Evolutionary conservation across 1,140 invertebrate species (phyloP).

Genomic region (Drosophila leontia): DNA sequence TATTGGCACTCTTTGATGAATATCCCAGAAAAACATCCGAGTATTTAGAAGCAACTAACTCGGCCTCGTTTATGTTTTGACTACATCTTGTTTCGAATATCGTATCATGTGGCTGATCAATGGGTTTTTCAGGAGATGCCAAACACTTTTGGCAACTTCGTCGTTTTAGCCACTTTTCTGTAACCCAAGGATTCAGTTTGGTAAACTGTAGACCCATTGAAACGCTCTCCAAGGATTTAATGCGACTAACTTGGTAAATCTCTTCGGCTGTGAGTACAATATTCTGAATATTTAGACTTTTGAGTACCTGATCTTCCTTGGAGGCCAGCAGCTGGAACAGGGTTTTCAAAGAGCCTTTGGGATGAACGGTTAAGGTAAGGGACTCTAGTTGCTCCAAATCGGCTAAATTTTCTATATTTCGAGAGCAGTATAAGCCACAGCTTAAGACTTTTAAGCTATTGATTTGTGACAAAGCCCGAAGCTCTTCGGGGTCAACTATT

Average conservation of each 20-base stretch:
- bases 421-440: not conserved
- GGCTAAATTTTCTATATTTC: not conserved
- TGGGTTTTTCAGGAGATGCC: not conserved
- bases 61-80: not conserved
- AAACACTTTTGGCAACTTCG: constrained; percentile 3
- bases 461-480: not conserved
- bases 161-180: not conserved
- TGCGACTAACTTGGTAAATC: not conserved
- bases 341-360: not conserved
- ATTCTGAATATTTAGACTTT: not conserved
- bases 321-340: not conserved
- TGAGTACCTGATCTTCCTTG: not conserved
- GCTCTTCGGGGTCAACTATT: not conserved
- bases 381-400: not conserved
- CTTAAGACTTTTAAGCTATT: not conserved
- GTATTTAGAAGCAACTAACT: not conserved
- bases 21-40: not conserved
- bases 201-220: not conserved
- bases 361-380: constrained; percentile 4
- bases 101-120: not conserved
- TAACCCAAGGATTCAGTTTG: not conserved
- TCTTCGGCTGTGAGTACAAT: not conserved
- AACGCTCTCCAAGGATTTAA: not conserved
- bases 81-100: not conserved
- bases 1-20: not conserved